phyloP scores from a whole-genome alignment of 2,113 vertebrate genomes.

The Rhea americana region DNA sequence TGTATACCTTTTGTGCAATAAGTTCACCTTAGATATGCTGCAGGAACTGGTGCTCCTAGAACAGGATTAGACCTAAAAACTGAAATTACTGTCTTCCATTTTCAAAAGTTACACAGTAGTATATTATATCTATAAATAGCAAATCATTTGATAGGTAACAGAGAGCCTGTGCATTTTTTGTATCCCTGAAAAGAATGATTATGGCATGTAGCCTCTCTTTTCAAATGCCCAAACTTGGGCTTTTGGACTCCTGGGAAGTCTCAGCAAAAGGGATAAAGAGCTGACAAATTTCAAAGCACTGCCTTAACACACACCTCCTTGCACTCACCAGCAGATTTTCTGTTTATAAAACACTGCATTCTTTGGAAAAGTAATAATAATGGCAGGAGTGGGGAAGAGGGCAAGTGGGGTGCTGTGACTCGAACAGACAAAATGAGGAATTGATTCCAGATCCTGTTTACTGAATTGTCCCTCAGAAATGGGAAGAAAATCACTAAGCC shows the following conservation, averaged over 20 bases:
- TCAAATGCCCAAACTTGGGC: background rate
- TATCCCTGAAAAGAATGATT: constrained; percentile 2
- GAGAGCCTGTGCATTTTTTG: background rate
- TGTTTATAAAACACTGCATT: constrained; percentile 19
- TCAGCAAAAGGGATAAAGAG: background rate
- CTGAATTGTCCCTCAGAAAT: constrained; percentile 49
- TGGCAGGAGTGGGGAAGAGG: accelerated
- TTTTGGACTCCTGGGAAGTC: background rate
- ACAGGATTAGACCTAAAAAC: background rate
- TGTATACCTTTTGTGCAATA: background rate
- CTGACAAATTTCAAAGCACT: background rate
- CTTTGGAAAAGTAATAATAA: background rate
- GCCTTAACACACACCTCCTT: background rate
- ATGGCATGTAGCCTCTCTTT: background rate
- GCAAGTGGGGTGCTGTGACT: background rate
- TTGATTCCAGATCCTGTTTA: constrained; percentile 42
- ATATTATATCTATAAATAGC: background rate
- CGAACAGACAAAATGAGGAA: constrained; percentile 17
- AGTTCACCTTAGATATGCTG: background rate
- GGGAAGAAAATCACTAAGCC: background rate
- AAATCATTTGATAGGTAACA: background rate
- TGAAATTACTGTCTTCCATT: background rate
- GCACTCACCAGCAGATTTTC: background rate
- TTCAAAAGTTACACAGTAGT: background rate
- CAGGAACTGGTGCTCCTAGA: background rate